Conservation (phyloP, 2,888 invertebrate species). For the Cosmorhoe ocellata region DNA sequence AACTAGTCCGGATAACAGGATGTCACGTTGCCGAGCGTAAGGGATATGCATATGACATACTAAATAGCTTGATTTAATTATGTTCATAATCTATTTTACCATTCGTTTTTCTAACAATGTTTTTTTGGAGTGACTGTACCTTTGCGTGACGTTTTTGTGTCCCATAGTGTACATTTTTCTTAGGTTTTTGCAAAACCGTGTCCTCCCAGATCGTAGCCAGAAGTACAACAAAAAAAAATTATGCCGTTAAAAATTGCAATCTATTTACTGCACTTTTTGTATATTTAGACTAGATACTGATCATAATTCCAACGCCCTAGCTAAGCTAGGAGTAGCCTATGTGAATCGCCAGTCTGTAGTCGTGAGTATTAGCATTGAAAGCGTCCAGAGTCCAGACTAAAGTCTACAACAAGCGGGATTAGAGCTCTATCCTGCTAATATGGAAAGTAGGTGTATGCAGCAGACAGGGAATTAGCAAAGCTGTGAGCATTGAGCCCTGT, state of each 20-base stretch:
- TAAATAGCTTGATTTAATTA: slow-evolving; percentile 8
- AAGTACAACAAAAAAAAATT: too few relatives aligned
- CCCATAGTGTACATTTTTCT: too few relatives aligned
- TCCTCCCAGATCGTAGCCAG: too few relatives aligned
- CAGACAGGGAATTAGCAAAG: slow-evolving; percentile 16
- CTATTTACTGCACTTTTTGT: too few relatives aligned
- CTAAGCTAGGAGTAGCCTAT: neutral
- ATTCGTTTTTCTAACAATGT: too few relatives aligned
- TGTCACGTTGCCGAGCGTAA: slow-evolving; percentile 27
- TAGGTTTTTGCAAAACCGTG: too few relatives aligned
- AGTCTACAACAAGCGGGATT: slow-evolving; percentile 17
- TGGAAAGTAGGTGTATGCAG: slow-evolving; percentile 16
- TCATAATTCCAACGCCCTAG: too few relatives aligned
- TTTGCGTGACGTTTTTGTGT: too few relatives aligned
- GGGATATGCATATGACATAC: slow-evolving; percentile 11
- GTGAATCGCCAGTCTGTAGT: neutral
- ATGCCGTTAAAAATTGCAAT: too few relatives aligned
- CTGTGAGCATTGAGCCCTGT: slow-evolving; percentile 9
- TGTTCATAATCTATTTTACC: neutral
- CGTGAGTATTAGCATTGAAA: slow-evolving; percentile 39
- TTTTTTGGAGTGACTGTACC: too few relatives aligned
- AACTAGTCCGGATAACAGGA: slow-evolving; percentile 29
- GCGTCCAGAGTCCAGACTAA: slow-evolving; percentile 31
- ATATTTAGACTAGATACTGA: too few relatives aligned
- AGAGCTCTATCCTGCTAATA: slow-evolving; percentile 31